phyloP scores from a whole-genome alignment of 2,113 vertebrate genomes.

The Lampris incognitus region DNA sequence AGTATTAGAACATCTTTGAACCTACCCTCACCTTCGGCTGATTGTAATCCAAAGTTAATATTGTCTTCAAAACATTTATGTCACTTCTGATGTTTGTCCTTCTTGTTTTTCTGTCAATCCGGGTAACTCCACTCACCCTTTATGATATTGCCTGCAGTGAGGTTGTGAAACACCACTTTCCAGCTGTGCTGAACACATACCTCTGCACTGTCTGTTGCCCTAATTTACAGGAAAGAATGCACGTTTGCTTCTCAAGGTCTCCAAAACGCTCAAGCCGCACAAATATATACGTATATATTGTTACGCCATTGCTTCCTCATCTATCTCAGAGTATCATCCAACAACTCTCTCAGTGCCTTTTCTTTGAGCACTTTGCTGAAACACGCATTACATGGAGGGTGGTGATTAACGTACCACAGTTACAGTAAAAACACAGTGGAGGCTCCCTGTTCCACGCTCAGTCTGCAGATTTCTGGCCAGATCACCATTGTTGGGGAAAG shows the following conservation, averaged over 20 bases:
- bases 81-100: neutral
- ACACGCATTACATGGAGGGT: conserved; percentile 77
- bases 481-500: conserved; percentile 81
- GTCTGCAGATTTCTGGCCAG: conserved; percentile 83
- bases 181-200: conserved; percentile 4
- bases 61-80: no score
- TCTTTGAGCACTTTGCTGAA: conserved; percentile 75
- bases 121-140: neutral
- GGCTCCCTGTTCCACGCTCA: conserved; percentile 75
- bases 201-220: neutral
- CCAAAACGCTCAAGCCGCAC: conserved; percentile 23
- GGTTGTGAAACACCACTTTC: neutral
- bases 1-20: no score
- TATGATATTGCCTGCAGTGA: conserved; percentile 1
- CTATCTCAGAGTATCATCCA: conserved; percentile 62
- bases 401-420: conserved; percentile 80
- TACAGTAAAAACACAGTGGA: conserved; percentile 80
- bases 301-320: conserved; percentile 49
- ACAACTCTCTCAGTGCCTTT: conserved; percentile 63
- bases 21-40: no score
- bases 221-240: conserved; percentile 42
- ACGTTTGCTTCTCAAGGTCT: conserved; percentile 30
- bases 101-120: neutral
- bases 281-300: conserved; percentile 28
- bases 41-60: no score